Evolutionary conservation across 2,888 invertebrate species (phyloP), one percentile per base, ranked within the genome.

Genomic region (Iselma pallidipennis): DNA sequence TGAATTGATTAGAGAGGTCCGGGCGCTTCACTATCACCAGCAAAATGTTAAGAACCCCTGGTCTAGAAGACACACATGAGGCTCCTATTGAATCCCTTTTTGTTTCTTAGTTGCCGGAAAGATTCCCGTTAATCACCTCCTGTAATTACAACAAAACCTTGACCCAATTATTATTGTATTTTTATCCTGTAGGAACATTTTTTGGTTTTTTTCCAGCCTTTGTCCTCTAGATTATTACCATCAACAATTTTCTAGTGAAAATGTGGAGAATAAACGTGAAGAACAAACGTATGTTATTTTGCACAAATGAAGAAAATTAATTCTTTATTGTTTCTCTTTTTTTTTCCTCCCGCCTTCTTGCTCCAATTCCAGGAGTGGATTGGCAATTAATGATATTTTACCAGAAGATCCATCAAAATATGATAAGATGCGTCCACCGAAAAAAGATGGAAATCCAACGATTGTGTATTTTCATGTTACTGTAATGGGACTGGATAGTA

Each of bases 401-500:
- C 95, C 95, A 0, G 92, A 93, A 77, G 92, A 95, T 80, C 91
- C 91, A 7, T 91, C 91, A 66, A 86, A 90, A 66, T 95, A 95
- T 80, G 95, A 95, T 81, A 95, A 95, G 85, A 95, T 95, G 95
- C 84, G 94, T 51, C 95, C 95, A 0, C 95, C 95, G 1, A 95
- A 95, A 81, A 91, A 91, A 79, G 92, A 93, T 76, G 94, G 93
- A 14, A 90, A 91, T 75, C 91, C 95, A 0, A 95, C 95, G 1
- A 89, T 89, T 6, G 95, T 96, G 28, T 90, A 90, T 80, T 95
- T 95, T 82, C 95, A 95, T 77, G 95, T 95, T 31, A 95, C 95
- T 0, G 95, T 95, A 37, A 95, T 96, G 94, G 96, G 96, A 0
- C 83, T 96, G 66, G 96, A 96, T 82, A 96, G 96, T 37, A 96